Conservation (phyloP, 30 jellyfish, hydroid and myxozoan species). For the Aurelia coerulea region DNA sequence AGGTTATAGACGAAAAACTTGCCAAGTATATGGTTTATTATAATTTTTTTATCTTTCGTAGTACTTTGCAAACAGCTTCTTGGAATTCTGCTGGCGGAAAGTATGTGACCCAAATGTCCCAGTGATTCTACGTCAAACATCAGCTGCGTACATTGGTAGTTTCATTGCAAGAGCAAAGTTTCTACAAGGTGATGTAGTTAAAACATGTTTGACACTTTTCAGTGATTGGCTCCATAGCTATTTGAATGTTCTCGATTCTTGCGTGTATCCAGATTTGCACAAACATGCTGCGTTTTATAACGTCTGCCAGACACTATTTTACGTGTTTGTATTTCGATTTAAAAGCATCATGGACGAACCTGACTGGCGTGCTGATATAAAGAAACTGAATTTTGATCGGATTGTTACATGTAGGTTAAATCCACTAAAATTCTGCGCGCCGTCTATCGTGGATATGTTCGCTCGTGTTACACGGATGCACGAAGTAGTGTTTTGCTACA, state of each 20-base stretch:
- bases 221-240: slow-evolving; percentile 81
- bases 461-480: slow-evolving; percentile 91
- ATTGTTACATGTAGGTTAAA: slow-evolving; percentile 73
- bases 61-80: slow-evolving; percentile 73
- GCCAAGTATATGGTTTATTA: no score
- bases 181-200: slow-evolving; percentile 38
- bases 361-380: slow-evolving; percentile 53
- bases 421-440: slow-evolving; percentile 82
- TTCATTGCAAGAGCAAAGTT: slow-evolving; percentile 81
- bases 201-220: slow-evolving; percentile 26
- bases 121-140: slow-evolving; percentile 66
- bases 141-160: slow-evolving; percentile 80
- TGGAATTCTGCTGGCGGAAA: slow-evolving; percentile 80
- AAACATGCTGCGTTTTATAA: slow-evolving; percentile 82
- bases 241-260: slow-evolving; percentile 65
- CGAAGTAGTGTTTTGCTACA: slow-evolving; percentile 92
- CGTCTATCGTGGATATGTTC: slow-evolving; percentile 83
- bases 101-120: slow-evolving; percentile 81
- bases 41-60: slow-evolving; percentile 15
- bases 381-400: slow-evolving; percentile 71
- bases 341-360: slow-evolving; percentile 37
- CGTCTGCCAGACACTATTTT: slow-evolving; percentile 83
- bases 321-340: slow-evolving; percentile 79
- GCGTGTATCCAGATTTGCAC: slow-evolving; percentile 61
- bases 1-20: no score